These are phyloP conservation scores for Bradypodion pumilum DNA, from an alignment of 2,797 vertebrate species.

Conservation along the genomic window DNA sequence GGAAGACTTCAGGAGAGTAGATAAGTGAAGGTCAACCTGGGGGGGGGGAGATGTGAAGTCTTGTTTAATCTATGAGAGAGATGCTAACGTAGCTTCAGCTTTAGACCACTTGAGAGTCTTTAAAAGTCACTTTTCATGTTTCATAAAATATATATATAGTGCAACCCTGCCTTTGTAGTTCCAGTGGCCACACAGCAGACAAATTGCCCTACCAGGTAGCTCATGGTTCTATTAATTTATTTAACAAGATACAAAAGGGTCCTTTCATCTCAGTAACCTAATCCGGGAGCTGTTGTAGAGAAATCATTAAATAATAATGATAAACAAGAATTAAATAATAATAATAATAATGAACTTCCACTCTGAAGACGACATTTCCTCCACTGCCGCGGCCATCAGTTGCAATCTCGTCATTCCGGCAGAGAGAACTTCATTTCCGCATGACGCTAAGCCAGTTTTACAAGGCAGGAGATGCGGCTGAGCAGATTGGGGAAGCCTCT, in stretches of 20 bases:
- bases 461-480: too few species aligned
- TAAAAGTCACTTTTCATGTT: conserved; percentile 65
- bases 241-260: conserved; percentile 12
- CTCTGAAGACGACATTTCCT: background rate
- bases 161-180: background rate
- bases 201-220: background rate
- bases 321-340: conserved; percentile 29
- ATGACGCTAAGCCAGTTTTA: background rate
- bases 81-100: conserved; percentile 25
- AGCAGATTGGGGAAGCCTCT: background rate
- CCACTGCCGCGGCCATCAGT: background rate
- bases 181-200: conserved; percentile 15
- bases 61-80: background rate
- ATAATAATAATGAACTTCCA: background rate
- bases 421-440: background rate
- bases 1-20: background rate
- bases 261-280: conserved; percentile 7
- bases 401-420: background rate
- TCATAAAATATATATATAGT: conserved; percentile 62
- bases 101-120: conserved; percentile 37
- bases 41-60: background rate
- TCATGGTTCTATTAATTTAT: background rate
- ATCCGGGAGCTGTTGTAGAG: background rate
- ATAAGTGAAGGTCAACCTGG: background rate
- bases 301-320: conserved; percentile 23